Percentiles rank a stretch among this genome's conserved stretches.
phyloP scores from a whole-genome alignment of 2,797 vertebrate genomes.

The Glyptemys insculpta region DNA sequence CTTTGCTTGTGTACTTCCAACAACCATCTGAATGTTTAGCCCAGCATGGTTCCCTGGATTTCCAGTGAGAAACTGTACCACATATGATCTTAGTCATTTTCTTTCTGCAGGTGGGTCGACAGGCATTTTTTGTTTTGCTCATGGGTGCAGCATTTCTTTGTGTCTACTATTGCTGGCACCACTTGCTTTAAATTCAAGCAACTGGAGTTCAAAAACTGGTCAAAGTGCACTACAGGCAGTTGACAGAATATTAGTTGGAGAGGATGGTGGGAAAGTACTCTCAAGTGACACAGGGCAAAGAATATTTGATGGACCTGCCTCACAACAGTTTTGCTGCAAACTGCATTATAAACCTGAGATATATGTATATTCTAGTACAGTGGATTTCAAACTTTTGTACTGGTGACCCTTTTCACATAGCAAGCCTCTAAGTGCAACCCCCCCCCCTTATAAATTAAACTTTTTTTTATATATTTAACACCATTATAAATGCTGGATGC shows the following conservation, averaged over 20 bases:
- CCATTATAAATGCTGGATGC: too few relatives aligned
- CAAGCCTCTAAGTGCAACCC: too few relatives aligned
- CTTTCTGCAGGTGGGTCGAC: neutral
- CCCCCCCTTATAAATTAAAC: too few relatives aligned
- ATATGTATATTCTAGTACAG: neutral
- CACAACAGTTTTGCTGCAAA: neutral
- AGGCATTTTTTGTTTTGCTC: neutral
- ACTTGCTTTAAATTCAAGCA: neutral
- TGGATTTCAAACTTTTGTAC: too few relatives aligned
- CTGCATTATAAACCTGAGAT: neutral
- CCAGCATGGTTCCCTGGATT: neutral
- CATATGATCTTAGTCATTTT: neutral
- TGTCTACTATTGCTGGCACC: neutral
- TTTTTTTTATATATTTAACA: too few relatives aligned
- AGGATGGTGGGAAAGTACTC: neutral
- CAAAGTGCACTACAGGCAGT: neutral
- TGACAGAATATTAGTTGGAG: neutral
- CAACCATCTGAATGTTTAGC: neutral
- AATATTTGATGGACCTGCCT: neutral
- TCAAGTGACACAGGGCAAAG: neutral
- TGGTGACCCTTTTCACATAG: too few relatives aligned
- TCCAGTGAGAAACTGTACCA: neutral
- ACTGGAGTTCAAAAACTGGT: neutral
- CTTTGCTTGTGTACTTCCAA: rapidly evolving
- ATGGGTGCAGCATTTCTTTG: neutral